phyloP scores from a whole-genome alignment of 2,888 invertebrate species.

The Erebia ligea region DNA sequence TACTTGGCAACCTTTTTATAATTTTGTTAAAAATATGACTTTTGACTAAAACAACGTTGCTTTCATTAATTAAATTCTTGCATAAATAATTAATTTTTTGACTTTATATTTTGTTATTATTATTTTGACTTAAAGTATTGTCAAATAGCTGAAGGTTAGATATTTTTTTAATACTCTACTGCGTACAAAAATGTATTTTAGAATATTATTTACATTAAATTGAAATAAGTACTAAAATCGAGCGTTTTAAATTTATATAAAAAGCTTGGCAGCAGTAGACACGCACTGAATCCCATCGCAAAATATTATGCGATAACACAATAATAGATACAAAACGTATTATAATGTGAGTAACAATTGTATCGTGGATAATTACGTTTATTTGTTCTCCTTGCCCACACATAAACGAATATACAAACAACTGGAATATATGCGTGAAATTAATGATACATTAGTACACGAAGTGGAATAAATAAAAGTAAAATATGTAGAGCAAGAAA shows the following conservation, averaged over 20 bases:
- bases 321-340: not conserved
- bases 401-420: not conserved
- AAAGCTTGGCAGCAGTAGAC: slow-evolving; percentile 10
- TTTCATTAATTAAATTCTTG: too few relatives aligned
- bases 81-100: too few relatives aligned
- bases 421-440: not conserved
- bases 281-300: not conserved
- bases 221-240: not conserved
- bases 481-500: too few relatives aligned
- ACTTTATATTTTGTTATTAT: too few relatives aligned
- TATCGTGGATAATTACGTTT: too few relatives aligned
- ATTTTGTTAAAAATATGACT: too few relatives aligned
- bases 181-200: too few relatives aligned
- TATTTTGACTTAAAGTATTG: too few relatives aligned
- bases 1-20: too few relatives aligned
- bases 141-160: too few relatives aligned
- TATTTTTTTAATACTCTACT: too few relatives aligned
- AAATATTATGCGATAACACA: slow-evolving; percentile 5
- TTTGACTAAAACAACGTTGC: too few relatives aligned
- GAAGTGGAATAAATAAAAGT: not conserved
- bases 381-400: not conserved
- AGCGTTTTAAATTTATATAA: not conserved
- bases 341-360: slow-evolving; percentile 4
- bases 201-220: not conserved
- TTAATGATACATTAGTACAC: not conserved